Percentiles rank a stretch among this genome's conserved stretches.
Evolutionary conservation across 2,113 vertebrate genomes (phyloP).

Genomic region (Thymallus thymallus): DNA sequence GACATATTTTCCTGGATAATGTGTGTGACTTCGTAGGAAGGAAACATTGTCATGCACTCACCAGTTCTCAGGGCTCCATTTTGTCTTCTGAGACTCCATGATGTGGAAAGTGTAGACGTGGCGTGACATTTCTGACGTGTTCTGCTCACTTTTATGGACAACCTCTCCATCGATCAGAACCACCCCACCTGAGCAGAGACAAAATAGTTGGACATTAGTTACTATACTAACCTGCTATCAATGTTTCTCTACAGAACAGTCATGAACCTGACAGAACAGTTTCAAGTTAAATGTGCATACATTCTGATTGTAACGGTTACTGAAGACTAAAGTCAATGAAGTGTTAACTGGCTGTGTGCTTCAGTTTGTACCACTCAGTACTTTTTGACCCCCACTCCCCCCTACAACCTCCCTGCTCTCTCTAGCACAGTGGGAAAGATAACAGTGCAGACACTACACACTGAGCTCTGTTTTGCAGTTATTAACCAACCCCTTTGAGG

Average conservation of each 20-base stretch:
- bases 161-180: constrained; percentile 91
- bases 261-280: background rate
- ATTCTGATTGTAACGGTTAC: no score
- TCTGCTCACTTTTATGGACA: constrained; percentile 88
- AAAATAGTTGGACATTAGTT: background rate
- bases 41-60: constrained; percentile 51
- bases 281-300: background rate
- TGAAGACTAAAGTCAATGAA: background rate
- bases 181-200: constrained; percentile 73
- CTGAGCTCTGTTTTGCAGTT: background rate
- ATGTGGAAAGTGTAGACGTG: constrained; percentile 91
- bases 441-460: background rate
- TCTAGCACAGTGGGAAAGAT: no score
- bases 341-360: background rate
- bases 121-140: constrained; percentile 81
- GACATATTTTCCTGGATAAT: no score
- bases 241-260: no score
- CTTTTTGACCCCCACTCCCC: background rate
- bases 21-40: no score
- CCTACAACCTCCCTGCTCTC: background rate
- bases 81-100: constrained; percentile 84
- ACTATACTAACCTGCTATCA: background rate
- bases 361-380: background rate
- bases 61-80: constrained; percentile 94
- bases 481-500: no score